These are phyloP conservation scores for Pelecanus crispus DNA, from an alignment of 2,113 vertebrate genomes.

Conservation along the genomic window DNA sequence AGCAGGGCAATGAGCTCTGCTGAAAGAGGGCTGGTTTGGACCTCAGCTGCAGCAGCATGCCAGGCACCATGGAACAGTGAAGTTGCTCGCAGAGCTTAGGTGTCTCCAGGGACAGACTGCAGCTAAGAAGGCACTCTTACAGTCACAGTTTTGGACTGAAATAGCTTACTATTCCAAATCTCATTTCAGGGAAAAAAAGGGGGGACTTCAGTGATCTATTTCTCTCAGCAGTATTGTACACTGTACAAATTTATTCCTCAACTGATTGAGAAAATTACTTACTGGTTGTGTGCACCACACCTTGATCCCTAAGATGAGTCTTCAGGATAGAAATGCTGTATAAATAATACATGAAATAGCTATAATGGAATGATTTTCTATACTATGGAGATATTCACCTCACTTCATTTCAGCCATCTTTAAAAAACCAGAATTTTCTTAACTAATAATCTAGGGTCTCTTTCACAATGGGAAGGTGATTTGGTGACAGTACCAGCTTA, in stretches of 20 bases:
- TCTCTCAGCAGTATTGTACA: background rate
- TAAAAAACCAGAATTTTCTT: background rate
- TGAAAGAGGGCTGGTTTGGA: background rate
- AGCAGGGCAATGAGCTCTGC: background rate
- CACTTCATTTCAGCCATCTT: background rate
- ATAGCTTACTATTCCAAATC: background rate
- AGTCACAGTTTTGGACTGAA: background rate
- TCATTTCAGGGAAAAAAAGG: background rate
- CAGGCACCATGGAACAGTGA: background rate
- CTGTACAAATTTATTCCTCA: background rate
- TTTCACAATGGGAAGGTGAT: background rate
- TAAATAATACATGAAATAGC: background rate
- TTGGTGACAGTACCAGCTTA: background rate
- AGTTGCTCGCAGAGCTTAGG: background rate
- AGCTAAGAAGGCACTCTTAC: background rate
- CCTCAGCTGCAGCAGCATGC: background rate
- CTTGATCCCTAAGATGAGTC: background rate
- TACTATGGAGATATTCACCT: background rate
- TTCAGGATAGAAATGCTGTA: background rate
- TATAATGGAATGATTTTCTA: background rate
- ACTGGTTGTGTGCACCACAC: background rate
- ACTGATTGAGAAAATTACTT: background rate
- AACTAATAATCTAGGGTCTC: background rate
- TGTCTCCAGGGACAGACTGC: background rate
- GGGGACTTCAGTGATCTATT: background rate